phyloP scores from a whole-genome alignment of 2,113 vertebrate genomes.

The Isurus oxyrinchus region DNA sequence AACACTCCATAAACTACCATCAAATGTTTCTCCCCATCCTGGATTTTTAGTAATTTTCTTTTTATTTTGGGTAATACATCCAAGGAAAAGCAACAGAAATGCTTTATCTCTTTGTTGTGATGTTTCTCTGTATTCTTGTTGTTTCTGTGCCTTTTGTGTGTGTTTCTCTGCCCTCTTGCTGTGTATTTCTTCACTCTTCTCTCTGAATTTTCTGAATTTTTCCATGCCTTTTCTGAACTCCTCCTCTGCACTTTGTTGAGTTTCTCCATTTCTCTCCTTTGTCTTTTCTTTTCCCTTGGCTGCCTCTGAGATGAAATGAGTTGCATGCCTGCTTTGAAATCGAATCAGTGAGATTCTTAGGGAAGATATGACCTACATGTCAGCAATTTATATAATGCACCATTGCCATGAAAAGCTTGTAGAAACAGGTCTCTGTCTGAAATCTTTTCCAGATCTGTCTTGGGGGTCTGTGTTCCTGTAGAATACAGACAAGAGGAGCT shows the following conservation, averaged over 20 bases:
- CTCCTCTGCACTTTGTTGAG: neutral
- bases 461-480: neutral
- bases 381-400: neutral
- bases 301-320: neutral
- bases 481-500: neutral
- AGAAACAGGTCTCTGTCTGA: neutral
- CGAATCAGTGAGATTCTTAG: neutral
- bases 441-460: neutral
- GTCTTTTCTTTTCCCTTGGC: neutral
- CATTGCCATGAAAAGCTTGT: neutral
- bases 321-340: neutral
- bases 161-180: neutral
- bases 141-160: neutral
- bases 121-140: neutral
- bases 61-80: neutral
- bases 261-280: neutral
- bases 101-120: neutral
- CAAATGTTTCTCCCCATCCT: neutral
- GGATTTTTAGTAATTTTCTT: neutral
- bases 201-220: neutral
- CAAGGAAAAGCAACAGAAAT: neutral
- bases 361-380: neutral
- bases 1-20: neutral
- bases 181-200: neutral
- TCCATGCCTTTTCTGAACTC: neutral